A percentile compares a stretch with the other conserved stretches of the same genome.
These are phyloP conservation scores for Colius striatus DNA, from an alignment of 2,113 vertebrate species.

Conservation along the genomic window DNA sequence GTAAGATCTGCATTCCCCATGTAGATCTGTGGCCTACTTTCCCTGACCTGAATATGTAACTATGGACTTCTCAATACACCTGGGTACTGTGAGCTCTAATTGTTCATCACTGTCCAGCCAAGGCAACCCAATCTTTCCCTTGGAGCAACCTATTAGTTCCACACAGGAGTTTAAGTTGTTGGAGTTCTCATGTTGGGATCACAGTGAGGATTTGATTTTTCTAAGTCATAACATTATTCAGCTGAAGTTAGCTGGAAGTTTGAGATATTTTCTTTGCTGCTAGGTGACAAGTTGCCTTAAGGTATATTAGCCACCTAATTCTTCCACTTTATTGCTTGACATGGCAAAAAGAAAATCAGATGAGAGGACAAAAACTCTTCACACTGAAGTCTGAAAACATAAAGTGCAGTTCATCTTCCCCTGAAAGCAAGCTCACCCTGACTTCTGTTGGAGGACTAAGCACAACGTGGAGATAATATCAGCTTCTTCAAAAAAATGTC, in stretches of 20 bases:
- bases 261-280: not conserved
- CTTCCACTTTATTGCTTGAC: not conserved
- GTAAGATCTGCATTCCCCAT: not conserved
- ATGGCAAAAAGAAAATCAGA: not conserved
- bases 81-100: not conserved
- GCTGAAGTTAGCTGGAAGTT: not conserved
- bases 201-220: not conserved
- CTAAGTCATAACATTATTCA: not conserved
- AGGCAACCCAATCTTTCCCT: not conserved
- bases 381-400: not conserved
- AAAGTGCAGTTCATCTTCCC: not conserved
- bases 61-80: not conserved
- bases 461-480: not conserved
- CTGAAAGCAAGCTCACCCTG: not conserved
- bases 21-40: not conserved
- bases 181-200: not conserved
- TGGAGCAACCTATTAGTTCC: not conserved
- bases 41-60: constrained; percentile 22
- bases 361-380: not conserved
- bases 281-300: not conserved
- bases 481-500: not conserved
- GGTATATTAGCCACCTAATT: not conserved
- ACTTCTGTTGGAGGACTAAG: not conserved
- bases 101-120: constrained; percentile 10
- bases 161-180: not conserved